Evolutionary conservation across 2,113 vertebrate species (phyloP), one percentile per base, ranked within the genome.

Genomic region (Numida meleagris): DNA sequence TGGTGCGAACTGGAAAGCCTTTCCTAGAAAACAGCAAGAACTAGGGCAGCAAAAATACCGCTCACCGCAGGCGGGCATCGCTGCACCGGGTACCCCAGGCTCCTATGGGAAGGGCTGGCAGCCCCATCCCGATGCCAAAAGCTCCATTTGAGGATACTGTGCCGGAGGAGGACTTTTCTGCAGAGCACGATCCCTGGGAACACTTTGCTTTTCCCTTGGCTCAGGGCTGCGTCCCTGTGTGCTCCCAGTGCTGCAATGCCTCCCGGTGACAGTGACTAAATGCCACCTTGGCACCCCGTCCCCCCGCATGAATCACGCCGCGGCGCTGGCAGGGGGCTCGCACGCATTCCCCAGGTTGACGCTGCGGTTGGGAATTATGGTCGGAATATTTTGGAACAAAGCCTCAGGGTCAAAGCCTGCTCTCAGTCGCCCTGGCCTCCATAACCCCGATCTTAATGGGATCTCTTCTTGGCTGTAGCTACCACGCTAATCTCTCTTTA

Each of bases 381-480:
- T 74, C 19, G 18, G 88, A 85, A 38, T 21, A 72, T 58, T 71
- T 77, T 84, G 57, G 86, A 91, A 78, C 58, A 74, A 83, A 94
- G 68, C 72, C 79, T 86, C 77, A 2, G 12, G 82, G 94, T 95
- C 85, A 86, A 93, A 88, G 42, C 45, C 66, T 57, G 72, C 75
- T 81, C 72, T 86, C 84, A 3, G 9, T 84, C 73, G 27, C 74
- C 77, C 81, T 38, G 53, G 72, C 86, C 76, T 94, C 74, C 73
- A 81, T 88, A 67, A 61, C 65, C 57, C 76, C 65, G 91, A 94
- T 90, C 91, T 97, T 91, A 94, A 95, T 75, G 88, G 95, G 94
- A 91, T 96, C 87, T 95, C 93, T 59, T 82, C 89, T 95, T 95
- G 94, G 96, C 95, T 34, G 75, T 34, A 71, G 82, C 90, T 68